Evolutionary conservation across 2,797 vertebrate genomes (phyloP).

Genomic region (Ceryle rudis): DNA sequence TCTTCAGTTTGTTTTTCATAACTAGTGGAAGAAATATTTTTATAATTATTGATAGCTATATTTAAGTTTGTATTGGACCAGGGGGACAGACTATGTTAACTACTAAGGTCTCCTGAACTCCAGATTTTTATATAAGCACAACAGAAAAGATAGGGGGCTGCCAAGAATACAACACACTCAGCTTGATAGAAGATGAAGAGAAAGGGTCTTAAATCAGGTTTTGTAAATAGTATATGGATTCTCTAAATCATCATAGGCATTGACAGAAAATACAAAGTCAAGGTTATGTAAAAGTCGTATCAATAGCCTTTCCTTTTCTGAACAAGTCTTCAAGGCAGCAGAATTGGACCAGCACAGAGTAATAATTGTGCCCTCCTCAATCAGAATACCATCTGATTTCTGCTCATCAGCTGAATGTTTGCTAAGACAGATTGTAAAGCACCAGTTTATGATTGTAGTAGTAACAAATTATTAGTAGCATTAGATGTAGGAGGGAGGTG

Average conservation of each 20-base stretch:
- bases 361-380: neutral
- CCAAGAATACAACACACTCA: neutral
- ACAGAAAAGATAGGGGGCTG: neutral
- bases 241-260: neutral
- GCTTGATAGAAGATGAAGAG: neutral
- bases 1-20: neutral
- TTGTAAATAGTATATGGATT: neutral
- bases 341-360: neutral
- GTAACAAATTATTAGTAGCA: neutral
- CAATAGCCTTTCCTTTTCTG: neutral
- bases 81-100: neutral
- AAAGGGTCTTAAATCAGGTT: neutral
- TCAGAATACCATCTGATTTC: neutral
- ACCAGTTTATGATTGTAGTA: neutral
- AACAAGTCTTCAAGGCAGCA: neutral
- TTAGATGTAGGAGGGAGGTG: neutral
- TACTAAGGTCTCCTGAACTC: neutral
- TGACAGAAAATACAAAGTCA: neutral
- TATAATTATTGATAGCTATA: neutral
- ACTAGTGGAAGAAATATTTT: neutral
- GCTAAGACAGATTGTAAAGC: neutral
- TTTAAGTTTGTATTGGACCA: neutral
- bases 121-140: neutral
- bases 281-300: neutral
- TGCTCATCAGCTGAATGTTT: neutral